A percentile compares a stretch with the other conserved stretches of the same genome.
phyloP scores from a whole-genome alignment of 2,113 vertebrate genomes.

The Symphodus melops region DNA sequence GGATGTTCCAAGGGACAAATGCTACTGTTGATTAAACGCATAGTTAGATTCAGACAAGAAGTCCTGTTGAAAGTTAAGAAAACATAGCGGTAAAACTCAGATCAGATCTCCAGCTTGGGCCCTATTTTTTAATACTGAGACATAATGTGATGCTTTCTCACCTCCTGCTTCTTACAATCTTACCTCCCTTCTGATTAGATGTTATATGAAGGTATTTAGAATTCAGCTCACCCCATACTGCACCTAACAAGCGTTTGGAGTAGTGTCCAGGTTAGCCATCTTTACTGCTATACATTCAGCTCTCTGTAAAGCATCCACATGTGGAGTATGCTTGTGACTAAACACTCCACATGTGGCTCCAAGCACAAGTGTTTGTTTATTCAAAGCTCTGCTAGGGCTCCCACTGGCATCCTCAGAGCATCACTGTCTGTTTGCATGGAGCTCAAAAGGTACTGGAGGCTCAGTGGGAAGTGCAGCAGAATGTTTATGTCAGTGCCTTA shows the following conservation, averaged over 20 bases:
- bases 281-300: conserved; percentile 22
- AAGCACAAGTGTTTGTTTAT: conserved; percentile 54
- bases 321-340: conserved; percentile 4
- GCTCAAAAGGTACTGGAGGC: conserved; percentile 60
- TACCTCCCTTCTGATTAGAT: not conserved
- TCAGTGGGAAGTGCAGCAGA: conserved; percentile 62
- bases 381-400: conserved; percentile 60
- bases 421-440: conserved; percentile 69
- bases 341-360: conserved; percentile 33
- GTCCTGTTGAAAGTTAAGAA: too few relatives aligned
- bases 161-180: not conserved
- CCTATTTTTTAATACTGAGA: too few relatives aligned
- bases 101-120: too few relatives aligned
- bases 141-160: too few relatives aligned
- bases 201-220: not conserved
- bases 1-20: too few relatives aligned
- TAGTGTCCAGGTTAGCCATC: not conserved
- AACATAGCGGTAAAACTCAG: too few relatives aligned
- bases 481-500: conserved; percentile 68
- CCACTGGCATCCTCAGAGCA: conserved; percentile 64
- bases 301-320: conserved; percentile 36
- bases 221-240: not conserved
- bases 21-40: too few relatives aligned
- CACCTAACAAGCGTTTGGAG: not conserved
- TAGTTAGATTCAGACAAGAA: too few relatives aligned